Base-by-base conservation (phyloP, 1,140 invertebrate genomes). In the Leucophenga varia region DNA sequence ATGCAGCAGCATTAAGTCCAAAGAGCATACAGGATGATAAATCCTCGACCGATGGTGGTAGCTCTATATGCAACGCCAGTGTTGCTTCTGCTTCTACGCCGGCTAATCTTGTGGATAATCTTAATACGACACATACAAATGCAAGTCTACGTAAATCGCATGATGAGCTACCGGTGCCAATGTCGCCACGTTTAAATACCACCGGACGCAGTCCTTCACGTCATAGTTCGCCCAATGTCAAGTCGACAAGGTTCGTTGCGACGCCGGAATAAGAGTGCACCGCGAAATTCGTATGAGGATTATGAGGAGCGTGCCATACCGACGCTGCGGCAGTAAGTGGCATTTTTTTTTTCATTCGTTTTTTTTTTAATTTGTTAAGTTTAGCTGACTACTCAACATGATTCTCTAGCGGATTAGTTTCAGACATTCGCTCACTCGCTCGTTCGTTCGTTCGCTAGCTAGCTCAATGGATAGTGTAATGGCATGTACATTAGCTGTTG, bases 251-350 rank as follows among this genome's bases (percentile, higher is more conserved):
- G 82, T 32, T 84, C 83, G 1, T 70, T 85, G 21, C 79, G 86
- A 53, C 77, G 86, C 40, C 83, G 87, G 64, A 89, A 89, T 40
- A 88, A 88, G 74, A 88, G 86, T 18, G 86, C 86, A 1, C 76
- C 82, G 1, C 82, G 86, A 45, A 88, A 84, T n/a, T 89, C 86
- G 7, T 91, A 89, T 61, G 89, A 90, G 72, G 87, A 89, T 31
- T 92, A 93, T 64, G 91, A 93, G 65, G 90, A 94, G 61, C 79
- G 90, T 48, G 81, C 88, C 0, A 81, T 93, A 52, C 91, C 91
- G 19, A 87, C 90, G 17, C 74, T 91, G 7, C 84, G 88, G 73
- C 88, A 89, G 88, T 90, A 78, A 82, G 82, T 81, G 31, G 30
- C 19, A 36, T n/a, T n/a, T n/a, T n/a, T n/a, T n/a, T n/a, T n/a